A percentile compares a stretch with the other conserved stretches of the same genome.
Conservation (phyloP, 2,888 invertebrate species). For the Melipona bicolor region DNA sequence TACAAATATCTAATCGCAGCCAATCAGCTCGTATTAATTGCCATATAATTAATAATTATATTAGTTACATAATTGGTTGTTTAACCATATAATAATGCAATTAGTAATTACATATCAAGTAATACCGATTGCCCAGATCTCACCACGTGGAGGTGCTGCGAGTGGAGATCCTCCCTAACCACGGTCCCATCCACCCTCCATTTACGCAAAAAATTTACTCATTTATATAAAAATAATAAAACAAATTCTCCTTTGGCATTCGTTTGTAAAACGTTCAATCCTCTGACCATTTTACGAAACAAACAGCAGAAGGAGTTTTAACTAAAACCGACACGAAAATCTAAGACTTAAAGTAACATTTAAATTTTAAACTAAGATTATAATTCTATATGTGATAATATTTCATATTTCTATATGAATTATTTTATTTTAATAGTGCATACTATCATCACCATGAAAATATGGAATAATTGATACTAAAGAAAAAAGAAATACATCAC, state of each 20-base stretch:
- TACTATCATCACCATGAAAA: too few species aligned
- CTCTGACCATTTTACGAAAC: not conserved
- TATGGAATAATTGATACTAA: too few species aligned
- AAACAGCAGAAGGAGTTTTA: not conserved
- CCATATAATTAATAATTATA: not conserved
- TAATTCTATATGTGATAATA: not conserved
- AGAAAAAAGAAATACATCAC: too few species aligned
- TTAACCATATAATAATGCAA: not conserved
- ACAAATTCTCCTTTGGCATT: not conserved
- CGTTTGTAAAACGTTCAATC: not conserved
- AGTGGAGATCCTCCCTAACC: not conserved
- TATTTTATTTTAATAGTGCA: too few species aligned
- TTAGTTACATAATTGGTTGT: not conserved
- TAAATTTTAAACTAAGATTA: not conserved
- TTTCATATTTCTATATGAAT: too few species aligned
- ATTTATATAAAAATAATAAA: not conserved
- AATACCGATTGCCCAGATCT: not conserved
- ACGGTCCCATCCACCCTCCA: not conserved
- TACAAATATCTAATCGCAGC: not conserved
- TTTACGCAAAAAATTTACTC: not conserved
- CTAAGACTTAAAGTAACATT: not conserved
- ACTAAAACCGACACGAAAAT: not conserved
- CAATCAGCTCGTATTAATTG: not conserved
- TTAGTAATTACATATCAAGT: not conserved
- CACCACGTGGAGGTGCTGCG: not conserved